phyloP scores from a whole-genome alignment of 2,797 vertebrate genomes.

The Tokudaia tokunoshimensis region DNA sequence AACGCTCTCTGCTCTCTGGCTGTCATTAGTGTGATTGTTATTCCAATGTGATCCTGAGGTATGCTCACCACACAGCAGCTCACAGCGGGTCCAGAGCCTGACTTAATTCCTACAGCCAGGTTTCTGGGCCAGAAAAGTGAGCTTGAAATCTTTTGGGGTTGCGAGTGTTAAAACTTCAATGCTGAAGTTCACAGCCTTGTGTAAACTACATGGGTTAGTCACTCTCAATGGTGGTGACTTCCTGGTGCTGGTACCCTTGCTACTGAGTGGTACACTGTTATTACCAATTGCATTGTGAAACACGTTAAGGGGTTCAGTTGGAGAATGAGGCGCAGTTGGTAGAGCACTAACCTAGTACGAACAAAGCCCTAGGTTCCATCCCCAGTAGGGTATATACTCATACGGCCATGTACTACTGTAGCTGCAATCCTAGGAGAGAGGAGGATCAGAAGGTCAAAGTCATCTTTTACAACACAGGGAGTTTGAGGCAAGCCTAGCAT shows the following conservation, averaged over 20 bases:
- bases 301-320: not conserved
- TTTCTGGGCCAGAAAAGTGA: not conserved
- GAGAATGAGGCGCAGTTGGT: not conserved
- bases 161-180: not conserved
- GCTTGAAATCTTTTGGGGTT: not conserved
- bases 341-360: not conserved
- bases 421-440: not conserved
- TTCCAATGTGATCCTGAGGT: not conserved
- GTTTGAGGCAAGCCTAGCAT: not conserved
- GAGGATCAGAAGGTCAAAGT: not conserved
- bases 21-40: conserved; percentile 60
- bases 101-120: not conserved
- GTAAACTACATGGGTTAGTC: not conserved
- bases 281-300: not conserved
- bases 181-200: not conserved
- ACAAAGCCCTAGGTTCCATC: not conserved
- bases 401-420: not conserved
- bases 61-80: conserved; percentile 13
- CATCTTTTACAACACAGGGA: not conserved
- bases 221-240: not conserved
- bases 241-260: not conserved
- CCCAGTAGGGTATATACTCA: not conserved
- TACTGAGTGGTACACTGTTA: not conserved
- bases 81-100: not conserved
- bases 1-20: conserved; percentile 31